These are phyloP conservation scores for Porites evermanni DNA, from an alignment of 92 coral and sea anemone genomes.

Conservation along the genomic window DNA sequence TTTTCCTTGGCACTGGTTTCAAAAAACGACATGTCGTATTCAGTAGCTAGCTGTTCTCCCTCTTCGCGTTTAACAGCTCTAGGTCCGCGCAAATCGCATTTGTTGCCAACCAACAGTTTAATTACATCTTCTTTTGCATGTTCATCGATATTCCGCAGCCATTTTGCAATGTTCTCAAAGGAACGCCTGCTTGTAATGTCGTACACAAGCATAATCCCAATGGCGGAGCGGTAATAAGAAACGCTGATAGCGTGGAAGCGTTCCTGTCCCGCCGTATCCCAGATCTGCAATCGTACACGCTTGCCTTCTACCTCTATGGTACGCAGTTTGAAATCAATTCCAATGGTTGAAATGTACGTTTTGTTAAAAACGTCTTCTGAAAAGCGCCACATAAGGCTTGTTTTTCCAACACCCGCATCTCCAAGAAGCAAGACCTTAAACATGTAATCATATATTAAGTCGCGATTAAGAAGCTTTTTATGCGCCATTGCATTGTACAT, in stretches of 20 bases:
- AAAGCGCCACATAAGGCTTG: conserved; percentile 92
- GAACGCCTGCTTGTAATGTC: conserved; percentile 86
- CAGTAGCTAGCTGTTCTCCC: conserved; percentile 82
- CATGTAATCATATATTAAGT: conserved; percentile 74
- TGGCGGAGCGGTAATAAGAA: conserved; percentile 94
- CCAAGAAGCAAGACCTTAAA: conserved; percentile 92
- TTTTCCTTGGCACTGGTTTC: conserved; percentile 97
- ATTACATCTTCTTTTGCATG: conserved; percentile 87
- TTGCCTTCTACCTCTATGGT: conserved; percentile 82
- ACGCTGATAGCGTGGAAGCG: conserved; percentile 93
- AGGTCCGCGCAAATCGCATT: conserved; percentile 80
- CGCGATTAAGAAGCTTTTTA: conserved; percentile 21
- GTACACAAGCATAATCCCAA: conserved; percentile 88
- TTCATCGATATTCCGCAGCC: conserved; percentile 87
- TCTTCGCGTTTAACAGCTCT: conserved; percentile 82
- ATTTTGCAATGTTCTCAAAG: conserved; percentile 82
- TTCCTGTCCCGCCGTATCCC: conserved; percentile 99
- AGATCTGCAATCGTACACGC: conserved; percentile 83
- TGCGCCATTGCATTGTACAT: background rate
- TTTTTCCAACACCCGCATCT: conserved; percentile 98
- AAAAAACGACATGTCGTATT: conserved; percentile 78
- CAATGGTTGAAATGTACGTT: conserved; percentile 95
- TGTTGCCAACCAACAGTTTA: conserved; percentile 87
- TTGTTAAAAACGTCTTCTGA: conserved; percentile 99
- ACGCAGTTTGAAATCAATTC: conserved; percentile 96